A percentile compares a stretch with the other conserved stretches of the same genome.
Evolutionary conservation across 2,113 vertebrate genomes (phyloP).

Genomic region (Sinocyclocheilus maitianheensis): DNA sequence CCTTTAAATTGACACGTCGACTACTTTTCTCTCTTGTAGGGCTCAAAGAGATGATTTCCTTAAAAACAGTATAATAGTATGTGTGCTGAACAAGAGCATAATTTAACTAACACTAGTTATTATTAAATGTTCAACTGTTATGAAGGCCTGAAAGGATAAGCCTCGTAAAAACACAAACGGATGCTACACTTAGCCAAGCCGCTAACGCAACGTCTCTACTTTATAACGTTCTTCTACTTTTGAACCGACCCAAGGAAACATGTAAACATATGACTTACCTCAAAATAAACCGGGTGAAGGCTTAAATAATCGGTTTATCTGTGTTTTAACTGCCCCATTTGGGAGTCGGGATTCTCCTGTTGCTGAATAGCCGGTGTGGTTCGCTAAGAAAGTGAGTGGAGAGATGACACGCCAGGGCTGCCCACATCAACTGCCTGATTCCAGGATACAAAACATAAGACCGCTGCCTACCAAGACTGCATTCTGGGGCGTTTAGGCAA

Average conservation of each 20-base stretch:
- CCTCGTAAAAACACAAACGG: slow-evolving; percentile 37
- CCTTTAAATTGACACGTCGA: slow-evolving; percentile 22
- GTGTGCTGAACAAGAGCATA: neutral
- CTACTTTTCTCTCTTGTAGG: neutral
- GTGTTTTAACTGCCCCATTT: slow-evolving; percentile 57
- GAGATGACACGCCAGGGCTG: slow-evolving; percentile 25
- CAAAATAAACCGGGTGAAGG: slow-evolving; percentile 30
- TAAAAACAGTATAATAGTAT: neutral
- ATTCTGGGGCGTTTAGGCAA: neutral
- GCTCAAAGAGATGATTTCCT: neutral
- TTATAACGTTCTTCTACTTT: neutral
- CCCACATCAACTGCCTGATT: slow-evolving; percentile 36
- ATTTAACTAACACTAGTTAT: too few species aligned
- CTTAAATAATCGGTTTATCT: slow-evolving; percentile 43
- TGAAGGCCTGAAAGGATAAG: neutral
- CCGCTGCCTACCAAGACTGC: neutral
- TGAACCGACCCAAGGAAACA: neutral
- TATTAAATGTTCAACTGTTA: neutral
- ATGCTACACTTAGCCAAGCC: slow-evolving; percentile 36
- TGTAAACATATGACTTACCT: slow-evolving; percentile 47
- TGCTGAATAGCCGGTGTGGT: slow-evolving; percentile 49
- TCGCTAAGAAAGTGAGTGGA: slow-evolving; percentile 34
- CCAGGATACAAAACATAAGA: neutral
- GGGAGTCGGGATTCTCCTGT: slow-evolving; percentile 40
- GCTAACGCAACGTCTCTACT: slow-evolving; percentile 34